Conservation (phyloP, 2,888 invertebrate genomes). For the Conchocele bisecta region DNA sequence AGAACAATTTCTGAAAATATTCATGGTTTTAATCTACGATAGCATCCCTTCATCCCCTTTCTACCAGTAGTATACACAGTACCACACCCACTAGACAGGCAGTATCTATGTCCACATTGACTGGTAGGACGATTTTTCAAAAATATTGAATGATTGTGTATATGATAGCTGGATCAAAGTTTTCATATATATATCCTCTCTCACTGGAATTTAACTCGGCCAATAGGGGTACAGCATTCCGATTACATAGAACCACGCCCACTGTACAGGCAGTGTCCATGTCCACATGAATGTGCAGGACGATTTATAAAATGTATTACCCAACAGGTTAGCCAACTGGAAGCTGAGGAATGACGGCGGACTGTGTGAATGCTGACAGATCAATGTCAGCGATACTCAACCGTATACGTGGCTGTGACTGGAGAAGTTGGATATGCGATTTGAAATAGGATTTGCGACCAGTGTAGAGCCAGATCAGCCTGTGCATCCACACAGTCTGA, state of each 20-base stretch:
- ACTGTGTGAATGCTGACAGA: conserved; percentile 91
- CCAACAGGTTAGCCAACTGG: conserved; percentile 87
- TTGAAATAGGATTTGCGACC: too few species aligned
- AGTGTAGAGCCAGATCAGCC: too few species aligned
- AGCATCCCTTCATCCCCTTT: conserved; percentile 78
- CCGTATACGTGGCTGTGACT: conserved; percentile 87
- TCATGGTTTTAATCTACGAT: too few species aligned
- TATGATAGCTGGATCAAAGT: not conserved
- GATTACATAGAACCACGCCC: conserved; percentile 88
- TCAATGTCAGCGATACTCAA: conserved; percentile 88
- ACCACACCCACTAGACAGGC: conserved; percentile 87
- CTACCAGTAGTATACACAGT: conserved; percentile 84
- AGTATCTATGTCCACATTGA: conserved; percentile 84
- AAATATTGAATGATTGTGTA: not conserved
- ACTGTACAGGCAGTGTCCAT: conserved; percentile 85
- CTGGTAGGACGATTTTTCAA: conserved; percentile 86
- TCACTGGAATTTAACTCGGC: conserved; percentile 62
- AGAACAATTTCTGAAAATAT: too few species aligned
- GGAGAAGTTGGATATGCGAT: too few species aligned
- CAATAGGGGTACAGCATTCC: conserved; percentile 86
- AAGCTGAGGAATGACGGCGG: conserved; percentile 87
- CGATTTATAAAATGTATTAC: conserved; percentile 84
- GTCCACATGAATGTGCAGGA: conserved; percentile 85
- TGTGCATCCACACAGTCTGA: too few species aligned
- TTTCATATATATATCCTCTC: too few species aligned